These are phyloP conservation scores for Bellardia pandia DNA, from an alignment of 2,888 invertebrate genomes.

Conservation along the genomic window DNA sequence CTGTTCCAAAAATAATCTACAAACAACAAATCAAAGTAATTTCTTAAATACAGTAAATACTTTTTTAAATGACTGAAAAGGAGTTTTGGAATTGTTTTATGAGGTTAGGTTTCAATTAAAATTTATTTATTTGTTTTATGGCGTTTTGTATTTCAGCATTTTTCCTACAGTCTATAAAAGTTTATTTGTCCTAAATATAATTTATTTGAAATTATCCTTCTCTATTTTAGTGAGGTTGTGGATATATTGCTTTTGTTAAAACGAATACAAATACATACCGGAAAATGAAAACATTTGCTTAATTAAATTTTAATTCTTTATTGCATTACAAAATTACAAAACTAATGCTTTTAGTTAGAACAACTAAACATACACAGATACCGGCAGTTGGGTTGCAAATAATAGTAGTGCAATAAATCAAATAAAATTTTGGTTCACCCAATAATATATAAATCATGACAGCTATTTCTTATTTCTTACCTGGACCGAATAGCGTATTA, in stretches of 20 bases:
- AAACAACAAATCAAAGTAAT: neutral
- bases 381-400: neutral
- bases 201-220: neutral
- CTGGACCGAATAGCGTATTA: too few relatives aligned
- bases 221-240: neutral
- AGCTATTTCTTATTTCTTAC: too few relatives aligned
- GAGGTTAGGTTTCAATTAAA: neutral
- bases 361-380: neutral
- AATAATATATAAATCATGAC: too few relatives aligned
- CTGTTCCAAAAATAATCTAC: neutral
- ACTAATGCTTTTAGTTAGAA: neutral
- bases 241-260: neutral
- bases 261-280: neutral
- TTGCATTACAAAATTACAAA: neutral
- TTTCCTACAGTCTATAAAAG: neutral
- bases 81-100: neutral
- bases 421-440: too few relatives aligned
- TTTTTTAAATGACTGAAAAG: neutral
- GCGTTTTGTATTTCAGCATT: neutral
- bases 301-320: conserved; percentile 39
- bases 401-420: neutral
- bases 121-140: neutral
- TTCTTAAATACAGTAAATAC: neutral
- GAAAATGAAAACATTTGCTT: conserved; percentile 31
- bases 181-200: neutral